Evolutionary conservation across 2,113 vertebrate genomes (phyloP).

Genomic region (Mormyrus lacerda): DNA sequence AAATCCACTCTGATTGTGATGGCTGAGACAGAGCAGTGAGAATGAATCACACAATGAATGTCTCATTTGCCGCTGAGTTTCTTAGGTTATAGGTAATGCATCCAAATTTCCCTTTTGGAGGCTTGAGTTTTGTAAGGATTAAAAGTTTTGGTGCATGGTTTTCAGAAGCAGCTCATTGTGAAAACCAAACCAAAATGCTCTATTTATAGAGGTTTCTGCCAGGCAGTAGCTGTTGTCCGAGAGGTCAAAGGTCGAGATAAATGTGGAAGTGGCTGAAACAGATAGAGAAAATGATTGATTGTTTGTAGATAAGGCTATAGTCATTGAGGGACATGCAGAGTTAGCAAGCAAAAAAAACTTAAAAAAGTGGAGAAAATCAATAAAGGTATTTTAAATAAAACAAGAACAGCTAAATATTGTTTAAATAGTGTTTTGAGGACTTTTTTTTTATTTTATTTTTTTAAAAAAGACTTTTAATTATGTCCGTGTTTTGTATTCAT

Average conservation of each 20-base stretch:
- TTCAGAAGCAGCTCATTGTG: background rate
- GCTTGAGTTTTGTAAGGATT: background rate
- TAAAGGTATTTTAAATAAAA: slow-evolving; percentile 27
- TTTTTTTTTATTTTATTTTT: no score
- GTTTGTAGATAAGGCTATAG: background rate
- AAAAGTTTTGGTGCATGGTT: background rate
- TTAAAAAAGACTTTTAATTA: slow-evolving; percentile 3
- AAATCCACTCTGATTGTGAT: background rate
- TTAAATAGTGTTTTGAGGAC: background rate
- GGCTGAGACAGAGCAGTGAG: background rate
- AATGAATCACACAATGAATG: background rate
- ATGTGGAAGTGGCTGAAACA: slow-evolving; percentile 50
- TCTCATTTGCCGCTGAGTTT: background rate
- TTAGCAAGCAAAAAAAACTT: slow-evolving; percentile 19
- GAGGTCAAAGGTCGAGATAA: slow-evolving; percentile 43
- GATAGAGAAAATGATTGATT: slow-evolving; percentile 23
- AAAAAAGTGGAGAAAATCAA: slow-evolving; percentile 20
- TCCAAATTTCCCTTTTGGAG: background rate
- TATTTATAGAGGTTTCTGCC: background rate
- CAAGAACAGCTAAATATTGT: background rate
- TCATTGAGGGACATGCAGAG: background rate
- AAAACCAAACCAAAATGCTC: background rate
- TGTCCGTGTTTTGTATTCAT: slow-evolving; percentile 19
- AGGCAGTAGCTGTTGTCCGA: slow-evolving; percentile 38
- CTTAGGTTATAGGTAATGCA: background rate